phyloP scores from a whole-genome alignment of 1,140 invertebrate species.

The Heliothis subflexa region DNA sequence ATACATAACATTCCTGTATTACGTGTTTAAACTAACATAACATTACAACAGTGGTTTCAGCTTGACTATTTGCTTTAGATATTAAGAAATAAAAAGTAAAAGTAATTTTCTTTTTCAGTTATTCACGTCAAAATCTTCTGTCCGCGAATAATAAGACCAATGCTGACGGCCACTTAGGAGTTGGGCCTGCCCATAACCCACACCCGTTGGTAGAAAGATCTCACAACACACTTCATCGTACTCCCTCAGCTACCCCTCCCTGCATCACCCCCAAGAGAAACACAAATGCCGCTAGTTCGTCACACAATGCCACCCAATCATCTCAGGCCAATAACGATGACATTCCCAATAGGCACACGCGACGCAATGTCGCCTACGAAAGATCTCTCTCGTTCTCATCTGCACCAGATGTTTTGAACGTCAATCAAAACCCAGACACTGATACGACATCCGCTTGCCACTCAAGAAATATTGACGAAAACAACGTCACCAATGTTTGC shows the following conservation, averaged over 20 bases:
- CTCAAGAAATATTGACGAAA: constrained; percentile 60
- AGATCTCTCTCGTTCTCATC: constrained; percentile 76
- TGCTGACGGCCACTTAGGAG: constrained; percentile 81
- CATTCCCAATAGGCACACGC: constrained; percentile 52
- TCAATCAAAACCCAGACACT: constrained; percentile 80
- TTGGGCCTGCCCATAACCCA: constrained; percentile 69
- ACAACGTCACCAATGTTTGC: constrained; percentile 48
- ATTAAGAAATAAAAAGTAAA: constrained; percentile 2
- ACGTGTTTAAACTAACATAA: constrained; percentile 45
- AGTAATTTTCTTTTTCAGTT: constrained; percentile 87
- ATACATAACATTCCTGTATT: constrained; percentile 21
- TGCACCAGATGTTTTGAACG: constrained; percentile 86
- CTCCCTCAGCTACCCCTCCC: constrained; percentile 72
- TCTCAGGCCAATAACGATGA: constrained; percentile 61
- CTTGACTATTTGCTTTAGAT: background rate
- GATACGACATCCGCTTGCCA: constrained; percentile 52
- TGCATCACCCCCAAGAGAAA: constrained; percentile 77
- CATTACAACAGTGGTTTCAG: constrained; percentile 1
- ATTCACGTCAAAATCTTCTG: constrained; percentile 94
- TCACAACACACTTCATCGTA: constrained; percentile 81
- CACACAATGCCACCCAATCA: constrained; percentile 60
- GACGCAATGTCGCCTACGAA: constrained; percentile 76
- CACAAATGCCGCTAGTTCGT: constrained; percentile 64
- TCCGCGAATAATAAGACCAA: constrained; percentile 90
- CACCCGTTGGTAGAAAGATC: constrained; percentile 82